phyloP scores from a whole-genome alignment of 2,113 vertebrate genomes.

The Capreolus pygargus region DNA sequence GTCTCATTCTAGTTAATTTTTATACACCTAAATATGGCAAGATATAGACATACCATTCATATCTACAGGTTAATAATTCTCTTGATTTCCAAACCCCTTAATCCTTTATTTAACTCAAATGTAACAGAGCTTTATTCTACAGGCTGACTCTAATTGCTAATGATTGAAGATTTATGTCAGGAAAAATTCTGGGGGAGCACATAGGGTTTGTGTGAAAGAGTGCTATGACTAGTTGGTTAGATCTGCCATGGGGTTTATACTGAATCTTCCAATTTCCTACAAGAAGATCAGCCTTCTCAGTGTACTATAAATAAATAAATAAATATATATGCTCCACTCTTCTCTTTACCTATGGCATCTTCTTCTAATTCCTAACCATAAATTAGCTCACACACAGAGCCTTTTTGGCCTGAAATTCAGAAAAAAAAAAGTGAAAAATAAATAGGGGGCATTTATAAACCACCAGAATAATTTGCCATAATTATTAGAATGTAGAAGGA shows the following conservation, averaged over 20 bases:
- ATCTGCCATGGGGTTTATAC: background rate
- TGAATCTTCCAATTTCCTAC: background rate
- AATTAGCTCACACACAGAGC: background rate
- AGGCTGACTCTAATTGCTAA: background rate
- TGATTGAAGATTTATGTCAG: background rate
- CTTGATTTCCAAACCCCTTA: background rate
- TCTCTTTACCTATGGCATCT: background rate
- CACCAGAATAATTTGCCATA: background rate
- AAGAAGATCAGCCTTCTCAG: background rate
- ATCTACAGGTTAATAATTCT: background rate
- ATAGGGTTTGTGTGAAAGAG: background rate
- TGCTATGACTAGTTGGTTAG: background rate
- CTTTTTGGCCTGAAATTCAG: background rate
- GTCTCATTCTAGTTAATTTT: background rate
- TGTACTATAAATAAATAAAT: background rate
- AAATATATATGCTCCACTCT: background rate
- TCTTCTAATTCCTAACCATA: background rate
- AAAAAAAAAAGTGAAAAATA: background rate
- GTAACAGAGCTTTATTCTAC: background rate
- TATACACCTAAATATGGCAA: background rate
- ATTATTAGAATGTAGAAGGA: background rate
- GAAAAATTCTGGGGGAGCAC: background rate
- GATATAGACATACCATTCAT: background rate
- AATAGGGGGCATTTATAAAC: background rate
- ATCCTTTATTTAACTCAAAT: background rate